Percentiles rank a stretch among this genome's conserved stretches.
Evolutionary conservation across 1,140 invertebrate genomes (phyloP).

Genomic region (Drosophila miranda): DNA sequence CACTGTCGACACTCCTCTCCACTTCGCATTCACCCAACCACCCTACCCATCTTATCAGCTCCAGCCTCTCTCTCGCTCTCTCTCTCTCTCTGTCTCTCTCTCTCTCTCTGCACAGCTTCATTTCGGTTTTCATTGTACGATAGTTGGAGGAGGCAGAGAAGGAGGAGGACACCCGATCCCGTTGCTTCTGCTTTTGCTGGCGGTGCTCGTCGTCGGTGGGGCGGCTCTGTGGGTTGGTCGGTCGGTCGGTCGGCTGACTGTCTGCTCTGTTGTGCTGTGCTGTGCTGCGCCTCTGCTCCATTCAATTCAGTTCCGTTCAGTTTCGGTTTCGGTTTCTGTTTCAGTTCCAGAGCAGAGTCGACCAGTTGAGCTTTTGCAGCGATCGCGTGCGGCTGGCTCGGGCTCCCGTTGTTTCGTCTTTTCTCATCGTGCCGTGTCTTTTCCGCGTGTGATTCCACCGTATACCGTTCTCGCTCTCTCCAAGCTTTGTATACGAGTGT

Average conservation of each 20-base stretch:
- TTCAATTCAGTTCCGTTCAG: slow-evolving; percentile 10
- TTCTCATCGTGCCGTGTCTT: slow-evolving; percentile 16
- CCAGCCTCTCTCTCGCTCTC: no score
- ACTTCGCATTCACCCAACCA: no score
- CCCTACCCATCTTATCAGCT: no score
- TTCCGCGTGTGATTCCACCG: slow-evolving; percentile 29
- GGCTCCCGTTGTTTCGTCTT: slow-evolving; percentile 46
- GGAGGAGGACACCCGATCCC: slow-evolving; percentile 1
- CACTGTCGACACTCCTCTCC: no score
- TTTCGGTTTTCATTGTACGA: neutral
- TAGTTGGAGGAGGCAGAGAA: neutral
- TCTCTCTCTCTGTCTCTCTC: no score
- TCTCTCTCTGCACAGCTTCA: slow-evolving; percentile 1
- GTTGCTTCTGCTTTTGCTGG: neutral
- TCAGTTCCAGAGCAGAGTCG: slow-evolving; percentile 41
- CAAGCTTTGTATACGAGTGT: no score
- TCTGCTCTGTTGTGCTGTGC: neutral
- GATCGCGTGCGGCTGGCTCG: slow-evolving; percentile 79
- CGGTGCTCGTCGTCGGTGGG: slow-evolving; percentile 14
- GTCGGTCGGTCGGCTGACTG: slow-evolving; percentile 17
- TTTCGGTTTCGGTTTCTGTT: slow-evolving; percentile 48
- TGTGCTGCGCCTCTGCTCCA: slow-evolving; percentile 26
- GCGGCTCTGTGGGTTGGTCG: neutral
- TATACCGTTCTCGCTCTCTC: no score
- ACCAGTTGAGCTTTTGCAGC: slow-evolving; percentile 78